Evolutionary conservation across 2,113 vertebrate genomes (phyloP).

Genomic region (Eurypyga helias): DNA sequence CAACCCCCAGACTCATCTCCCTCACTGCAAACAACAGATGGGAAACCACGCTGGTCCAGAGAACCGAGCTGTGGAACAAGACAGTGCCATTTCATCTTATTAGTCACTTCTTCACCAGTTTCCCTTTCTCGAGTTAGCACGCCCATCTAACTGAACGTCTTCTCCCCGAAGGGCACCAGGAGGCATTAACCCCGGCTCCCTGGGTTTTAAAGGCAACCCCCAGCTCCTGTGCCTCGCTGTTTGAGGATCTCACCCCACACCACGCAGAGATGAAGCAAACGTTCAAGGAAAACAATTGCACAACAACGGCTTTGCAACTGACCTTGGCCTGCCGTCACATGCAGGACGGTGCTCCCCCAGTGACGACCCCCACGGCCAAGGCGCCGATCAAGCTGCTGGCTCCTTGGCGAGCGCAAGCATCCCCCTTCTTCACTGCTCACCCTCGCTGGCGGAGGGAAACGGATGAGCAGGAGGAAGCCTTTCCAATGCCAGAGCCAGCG

Average conservation of each 20-base stretch:
- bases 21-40: conserved; percentile 58
- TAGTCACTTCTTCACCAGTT: conserved; percentile 26
- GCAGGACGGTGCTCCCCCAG: neutral
- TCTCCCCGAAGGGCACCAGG: neutral
- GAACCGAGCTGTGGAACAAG: neutral
- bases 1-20: conserved; percentile 44
- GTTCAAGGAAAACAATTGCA: neutral
- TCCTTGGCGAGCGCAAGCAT: neutral
- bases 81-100: conserved; percentile 32
- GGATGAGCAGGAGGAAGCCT: neutral
- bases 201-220: neutral
- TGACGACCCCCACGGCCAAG: neutral
- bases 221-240: neutral
- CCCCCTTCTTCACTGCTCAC: neutral
- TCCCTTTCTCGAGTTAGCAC: neutral
- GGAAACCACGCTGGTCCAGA: neutral
- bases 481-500: neutral
- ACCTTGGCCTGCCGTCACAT: neutral
- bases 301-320: neutral
- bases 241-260: rapidly evolving
- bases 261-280: neutral
- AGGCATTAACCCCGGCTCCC: neutral
- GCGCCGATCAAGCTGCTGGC: neutral
- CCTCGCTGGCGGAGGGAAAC: neutral
- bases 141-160: neutral